These are phyloP conservation scores for Myioborus melanocephalus DNA, from an alignment of 2,797 vertebrate species.

Conservation along the genomic window DNA sequence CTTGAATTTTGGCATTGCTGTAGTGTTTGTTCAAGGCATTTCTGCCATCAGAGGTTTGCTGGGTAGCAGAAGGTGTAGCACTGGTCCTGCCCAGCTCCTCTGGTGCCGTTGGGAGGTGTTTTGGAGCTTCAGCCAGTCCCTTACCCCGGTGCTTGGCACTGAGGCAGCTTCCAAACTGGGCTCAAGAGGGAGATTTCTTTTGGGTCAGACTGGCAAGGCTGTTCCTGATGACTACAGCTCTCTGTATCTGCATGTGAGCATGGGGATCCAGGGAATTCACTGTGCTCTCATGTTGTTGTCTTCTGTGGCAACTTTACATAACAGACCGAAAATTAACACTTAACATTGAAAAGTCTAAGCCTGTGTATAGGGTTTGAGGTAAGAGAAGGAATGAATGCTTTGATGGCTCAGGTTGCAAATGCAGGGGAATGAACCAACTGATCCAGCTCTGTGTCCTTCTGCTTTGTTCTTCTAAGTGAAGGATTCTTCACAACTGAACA, in stretches of 20 bases:
- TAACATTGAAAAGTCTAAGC: not conserved
- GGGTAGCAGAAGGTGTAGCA: not conserved
- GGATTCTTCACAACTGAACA: not conserved
- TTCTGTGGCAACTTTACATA: not conserved
- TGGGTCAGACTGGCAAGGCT: not conserved
- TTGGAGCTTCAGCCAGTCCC: not conserved
- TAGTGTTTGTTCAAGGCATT: not conserved
- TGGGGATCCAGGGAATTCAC: not conserved
- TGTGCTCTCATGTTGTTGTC: not conserved
- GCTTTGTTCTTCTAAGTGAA: not conserved
- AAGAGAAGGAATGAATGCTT: not conserved
- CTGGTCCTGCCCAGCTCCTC: not conserved
- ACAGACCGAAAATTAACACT: not conserved
- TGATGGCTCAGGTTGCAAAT: not conserved
- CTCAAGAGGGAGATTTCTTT: not conserved
- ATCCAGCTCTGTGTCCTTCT: not conserved
- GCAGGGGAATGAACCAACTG: not conserved
- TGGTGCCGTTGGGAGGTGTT: not conserved
- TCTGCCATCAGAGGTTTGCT: not conserved
- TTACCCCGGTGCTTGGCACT: not conserved
- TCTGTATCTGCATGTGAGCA: accelerated
- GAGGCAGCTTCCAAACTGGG: not conserved
- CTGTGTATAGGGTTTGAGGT: not conserved
- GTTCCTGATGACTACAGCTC: not conserved
- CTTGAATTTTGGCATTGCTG: not conserved